Evolutionary conservation across 1,140 invertebrate genomes (phyloP).

Genomic region (Meloidogyne chitwoodi): DNA sequence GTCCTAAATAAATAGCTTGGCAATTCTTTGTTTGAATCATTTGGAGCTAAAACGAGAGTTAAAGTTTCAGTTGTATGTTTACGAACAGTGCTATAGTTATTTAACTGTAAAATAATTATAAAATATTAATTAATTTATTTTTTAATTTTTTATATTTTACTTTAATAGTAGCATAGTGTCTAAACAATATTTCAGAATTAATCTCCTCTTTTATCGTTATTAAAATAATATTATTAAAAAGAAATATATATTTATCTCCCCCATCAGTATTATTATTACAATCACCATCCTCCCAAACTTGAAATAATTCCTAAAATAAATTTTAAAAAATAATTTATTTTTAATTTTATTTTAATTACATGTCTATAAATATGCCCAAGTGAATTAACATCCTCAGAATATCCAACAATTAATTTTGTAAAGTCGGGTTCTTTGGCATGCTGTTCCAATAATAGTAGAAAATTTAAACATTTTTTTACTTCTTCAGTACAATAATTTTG

Average conservation of each 20-base stretch:
- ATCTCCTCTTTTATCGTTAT: not conserved
- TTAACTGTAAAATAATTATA: not conserved
- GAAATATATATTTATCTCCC: not conserved
- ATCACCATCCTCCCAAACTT: not conserved
- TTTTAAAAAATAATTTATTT: not conserved
- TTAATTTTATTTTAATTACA: too few relatives aligned
- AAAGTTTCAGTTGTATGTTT: not conserved
- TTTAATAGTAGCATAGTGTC: not conserved
- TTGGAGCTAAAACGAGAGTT: not conserved
- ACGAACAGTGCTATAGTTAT: not conserved
- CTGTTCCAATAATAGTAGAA: not conserved
- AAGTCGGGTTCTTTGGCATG: not conserved
- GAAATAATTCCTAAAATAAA: not conserved
- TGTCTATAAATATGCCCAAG: not conserved
- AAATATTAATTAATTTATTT: not conserved
- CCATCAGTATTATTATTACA: not conserved
- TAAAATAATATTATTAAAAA: not conserved
- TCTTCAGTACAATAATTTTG: not conserved
- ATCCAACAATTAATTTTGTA: not conserved
- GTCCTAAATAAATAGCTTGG: not conserved
- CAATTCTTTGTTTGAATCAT: not conserved
- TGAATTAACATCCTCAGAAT: not conserved
- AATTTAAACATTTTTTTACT: not conserved
- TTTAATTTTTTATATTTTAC: not conserved
- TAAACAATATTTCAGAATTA: not conserved